These are phyloP conservation scores for Odocoileus hemionus DNA, from an alignment of 2,113 vertebrate species.

Conservation along the genomic window DNA sequence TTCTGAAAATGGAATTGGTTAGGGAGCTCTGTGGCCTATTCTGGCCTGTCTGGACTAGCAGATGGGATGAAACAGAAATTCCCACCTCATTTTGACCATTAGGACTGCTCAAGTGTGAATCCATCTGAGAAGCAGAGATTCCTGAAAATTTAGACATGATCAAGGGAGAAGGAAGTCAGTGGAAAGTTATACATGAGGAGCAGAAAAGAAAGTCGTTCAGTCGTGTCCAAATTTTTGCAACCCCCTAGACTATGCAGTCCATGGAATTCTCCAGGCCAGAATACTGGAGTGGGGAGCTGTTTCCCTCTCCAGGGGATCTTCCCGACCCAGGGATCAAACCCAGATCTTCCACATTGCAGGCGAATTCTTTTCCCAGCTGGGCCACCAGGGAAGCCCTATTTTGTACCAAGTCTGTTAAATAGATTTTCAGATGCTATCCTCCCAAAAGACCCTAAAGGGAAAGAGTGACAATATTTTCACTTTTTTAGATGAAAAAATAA, in stretches of 20 bases:
- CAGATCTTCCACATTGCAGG: background rate
- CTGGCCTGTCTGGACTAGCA: background rate
- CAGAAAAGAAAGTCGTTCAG: background rate
- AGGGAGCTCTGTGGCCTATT: background rate
- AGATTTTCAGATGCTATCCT: background rate
- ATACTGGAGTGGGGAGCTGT: background rate
- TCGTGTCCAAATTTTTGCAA: background rate
- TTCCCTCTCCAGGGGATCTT: background rate
- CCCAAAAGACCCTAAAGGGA: background rate
- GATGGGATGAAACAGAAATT: background rate
- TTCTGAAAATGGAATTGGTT: conserved; percentile 15
- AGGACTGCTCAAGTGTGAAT: background rate
- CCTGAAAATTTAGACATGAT: background rate
- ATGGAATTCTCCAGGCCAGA: background rate
- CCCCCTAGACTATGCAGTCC: background rate
- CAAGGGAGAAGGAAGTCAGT: background rate
- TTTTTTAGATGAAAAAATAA: background rate
- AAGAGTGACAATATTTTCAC: background rate
- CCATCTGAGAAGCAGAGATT: background rate
- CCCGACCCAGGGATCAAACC: background rate
- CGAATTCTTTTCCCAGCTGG: background rate
- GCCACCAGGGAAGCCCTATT: background rate
- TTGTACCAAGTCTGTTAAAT: background rate
- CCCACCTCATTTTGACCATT: background rate
- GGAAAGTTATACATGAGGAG: background rate